phyloP scores from a whole-genome alignment of 2,888 invertebrate species.

The Apamea sordens region DNA sequence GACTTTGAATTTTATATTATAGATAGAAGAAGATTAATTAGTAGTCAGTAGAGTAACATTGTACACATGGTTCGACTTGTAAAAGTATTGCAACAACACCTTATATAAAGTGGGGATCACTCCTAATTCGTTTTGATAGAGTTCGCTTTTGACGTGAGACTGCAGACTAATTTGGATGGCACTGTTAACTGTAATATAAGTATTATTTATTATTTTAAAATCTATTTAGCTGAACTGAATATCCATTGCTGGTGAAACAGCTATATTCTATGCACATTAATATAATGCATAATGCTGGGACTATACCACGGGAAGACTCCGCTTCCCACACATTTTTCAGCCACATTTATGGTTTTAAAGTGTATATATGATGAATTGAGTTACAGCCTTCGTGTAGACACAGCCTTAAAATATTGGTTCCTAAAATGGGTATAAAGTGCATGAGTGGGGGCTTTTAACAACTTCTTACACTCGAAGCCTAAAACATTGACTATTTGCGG shows the following conservation, averaged over 20 bases:
- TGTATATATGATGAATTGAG: neutral
- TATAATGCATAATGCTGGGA: neutral
- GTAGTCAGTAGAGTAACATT: neutral
- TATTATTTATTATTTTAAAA: slow-evolving; percentile 46
- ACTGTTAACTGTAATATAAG: slow-evolving; percentile 41
- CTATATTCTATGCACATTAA: slow-evolving; percentile 25
- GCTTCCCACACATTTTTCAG: neutral
- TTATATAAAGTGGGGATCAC: neutral
- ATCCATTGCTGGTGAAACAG: slow-evolving; percentile 21
- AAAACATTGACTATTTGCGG: neutral
- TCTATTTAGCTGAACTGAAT: slow-evolving; percentile 27
- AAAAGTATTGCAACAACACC: neutral
- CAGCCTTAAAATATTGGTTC: neutral
- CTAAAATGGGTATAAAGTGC: slow-evolving; percentile 13
- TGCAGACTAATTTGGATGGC: slow-evolving; percentile 36
- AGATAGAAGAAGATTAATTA: too few species aligned
- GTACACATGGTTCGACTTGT: neutral
- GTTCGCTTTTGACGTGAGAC: slow-evolving; percentile 28
- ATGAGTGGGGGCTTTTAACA: slow-evolving; percentile 41
- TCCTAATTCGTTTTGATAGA: neutral
- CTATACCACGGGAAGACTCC: neutral
- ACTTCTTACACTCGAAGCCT: slow-evolving; percentile 28
- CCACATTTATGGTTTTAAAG: neutral
- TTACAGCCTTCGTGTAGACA: neutral
- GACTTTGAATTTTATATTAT: too few species aligned